Evolutionary conservation across 2,113 vertebrate species (phyloP), one percentile per base, ranked within the genome.

Genomic region (Brienomyrus brachyistius): DNA sequence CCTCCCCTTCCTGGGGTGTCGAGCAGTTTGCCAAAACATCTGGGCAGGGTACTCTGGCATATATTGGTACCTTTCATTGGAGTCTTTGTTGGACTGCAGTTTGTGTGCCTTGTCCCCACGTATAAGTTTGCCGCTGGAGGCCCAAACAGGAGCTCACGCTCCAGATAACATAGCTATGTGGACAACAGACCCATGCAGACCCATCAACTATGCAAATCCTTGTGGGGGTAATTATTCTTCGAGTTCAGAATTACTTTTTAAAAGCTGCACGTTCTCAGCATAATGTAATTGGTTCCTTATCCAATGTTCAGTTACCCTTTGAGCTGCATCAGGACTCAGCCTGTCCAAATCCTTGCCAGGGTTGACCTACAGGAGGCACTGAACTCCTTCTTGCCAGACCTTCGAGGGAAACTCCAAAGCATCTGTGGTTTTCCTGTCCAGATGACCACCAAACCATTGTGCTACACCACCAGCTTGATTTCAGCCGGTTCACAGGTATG

Each of bases 301-400:
- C 77, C 23, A 52, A 15, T 27, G 40, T n/a, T 80, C 92, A 96
- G 96, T 3, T 99, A 99, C 88, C 98, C 98, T 74, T 92, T 98
- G 91, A 95, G 93, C 91, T 99, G 98, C 89, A 92, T 99, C 91
- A 96, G 97, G 93, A 97, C 96, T 93, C 96, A 97, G 91, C 96
- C 97, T 0, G 80, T 95, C 17, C 97, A 98, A 92, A 96, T 95
- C 91, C 97, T 96, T 88, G 95, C 96, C 5, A 93, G 94, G 89
- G 93, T 92, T 62, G 93, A 97, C 92, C 94, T 94, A 91, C 95
- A 96, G 95, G 93, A 87, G 83, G 95, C 95, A 88, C 88, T 97
- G 89, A 93, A 87, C 91, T 91, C 92, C 92, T 98, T 99, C 93
- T 51, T 97, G 93, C 94, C 94, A 88, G 96, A 97, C 90, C 3